Evolutionary conservation across 92 coral and sea anemone species (phyloP), one percentile per base, ranked within the genome.

Genomic region (Micromussa lordhowensis): DNA sequence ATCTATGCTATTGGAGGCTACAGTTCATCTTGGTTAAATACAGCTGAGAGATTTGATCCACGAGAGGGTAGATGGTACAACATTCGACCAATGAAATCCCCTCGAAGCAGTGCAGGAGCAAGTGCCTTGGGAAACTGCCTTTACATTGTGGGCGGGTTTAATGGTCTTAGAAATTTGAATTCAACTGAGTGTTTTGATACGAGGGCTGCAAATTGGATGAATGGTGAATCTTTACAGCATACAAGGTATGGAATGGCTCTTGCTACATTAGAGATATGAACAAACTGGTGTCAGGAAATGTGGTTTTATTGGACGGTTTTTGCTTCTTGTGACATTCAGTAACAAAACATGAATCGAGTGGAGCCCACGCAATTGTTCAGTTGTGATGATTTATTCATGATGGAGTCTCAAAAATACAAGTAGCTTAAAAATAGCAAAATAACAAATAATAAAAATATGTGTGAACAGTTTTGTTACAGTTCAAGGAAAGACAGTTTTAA

Each of bases 1-100:
- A 81, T 95, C 48, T 95, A 86, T 89, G 98, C 94, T 14, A n/a
- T 93, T 28, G 96, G 98, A 28, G 98, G 98, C 34, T 95, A 93
- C 68, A 91, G 80, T 68, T 82, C 83, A 3, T 79, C 93, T 31
- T 95, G 98, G 98, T 29, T 89, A 66, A 93, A 70, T 21, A 59
- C 98, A 44, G 71, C 84, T 18, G 98, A 95, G 72, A 93, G 98
- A 35, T 91, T 88, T 93, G 98, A 95, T 63, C 98, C 98, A 29
- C 88, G 96, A 13, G 98, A 95, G 58, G 98, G 96, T 30, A 82
- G 76, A 68, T 95, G 98, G 98, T 93, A 93, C 35, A 36, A 34
- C 64, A 58, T 71, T 31, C 79, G 85, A 22, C 59, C 94, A 30
- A 93, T 94, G 98, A 71, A 77, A 29, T 53, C 93, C 66, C 94